Evolutionary conservation across 1,140 invertebrate genomes (phyloP).

Genomic region (Listronotus bonariensis): DNA sequence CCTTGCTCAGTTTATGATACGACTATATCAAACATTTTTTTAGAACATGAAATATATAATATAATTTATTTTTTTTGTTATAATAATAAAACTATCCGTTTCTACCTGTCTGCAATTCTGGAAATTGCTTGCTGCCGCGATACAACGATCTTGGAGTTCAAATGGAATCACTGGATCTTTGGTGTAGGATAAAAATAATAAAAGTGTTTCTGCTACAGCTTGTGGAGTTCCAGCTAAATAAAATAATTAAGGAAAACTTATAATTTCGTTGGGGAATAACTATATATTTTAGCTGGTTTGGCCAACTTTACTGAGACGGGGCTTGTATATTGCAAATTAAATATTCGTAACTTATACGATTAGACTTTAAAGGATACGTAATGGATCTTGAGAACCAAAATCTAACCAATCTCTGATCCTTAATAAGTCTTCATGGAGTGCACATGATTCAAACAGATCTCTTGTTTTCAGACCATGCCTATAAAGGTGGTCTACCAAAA

Average conservation of each 20-base stretch:
- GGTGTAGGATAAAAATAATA: slow-evolving; percentile 87
- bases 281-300: too few species aligned
- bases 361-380: slow-evolving; percentile 68
- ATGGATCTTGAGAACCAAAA: slow-evolving; percentile 63
- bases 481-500: slow-evolving; percentile 90
- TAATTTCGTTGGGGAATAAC: too few species aligned
- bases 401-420: slow-evolving; percentile 90
- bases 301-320: too few species aligned
- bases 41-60: too few species aligned
- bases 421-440: slow-evolving; percentile 76
- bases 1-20: too few species aligned
- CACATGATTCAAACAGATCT: slow-evolving; percentile 83
- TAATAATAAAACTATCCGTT: too few species aligned
- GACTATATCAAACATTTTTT: too few species aligned
- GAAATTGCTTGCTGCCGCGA: slow-evolving; percentile 78
- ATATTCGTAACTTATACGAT: too few species aligned
- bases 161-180: slow-evolving; percentile 92
- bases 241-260: slow-evolving; percentile 43
- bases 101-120: slow-evolving; percentile 81
- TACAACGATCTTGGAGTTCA: slow-evolving; percentile 75
- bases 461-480: slow-evolving; percentile 80
- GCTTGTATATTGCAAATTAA: too few species aligned
- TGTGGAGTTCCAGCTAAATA: slow-evolving; percentile 80
- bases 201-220: slow-evolving; percentile 89
- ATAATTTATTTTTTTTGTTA: too few species aligned